These are phyloP conservation scores for Drosophila burlai DNA, from an alignment of 1,140 invertebrate genomes.

Conservation along the genomic window DNA sequence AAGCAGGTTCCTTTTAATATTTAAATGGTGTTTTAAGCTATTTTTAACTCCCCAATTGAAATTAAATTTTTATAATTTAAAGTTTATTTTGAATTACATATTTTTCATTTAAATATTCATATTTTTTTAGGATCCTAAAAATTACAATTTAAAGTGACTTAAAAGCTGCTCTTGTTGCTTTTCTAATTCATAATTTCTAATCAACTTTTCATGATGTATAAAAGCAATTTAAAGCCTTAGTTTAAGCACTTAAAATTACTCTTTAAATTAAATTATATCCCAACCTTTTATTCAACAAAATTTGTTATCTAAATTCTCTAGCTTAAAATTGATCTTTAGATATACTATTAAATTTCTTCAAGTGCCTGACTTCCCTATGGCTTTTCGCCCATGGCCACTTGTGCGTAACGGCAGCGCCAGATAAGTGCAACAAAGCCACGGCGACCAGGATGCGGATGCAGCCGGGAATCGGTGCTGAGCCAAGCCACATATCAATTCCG, in stretches of 20 bases:
- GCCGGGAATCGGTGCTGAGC: slow-evolving; percentile 27
- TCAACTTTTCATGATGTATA: background rate
- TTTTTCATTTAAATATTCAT: background rate
- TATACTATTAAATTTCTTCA: background rate
- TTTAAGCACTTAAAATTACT: background rate
- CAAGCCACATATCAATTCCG: slow-evolving; percentile 77
- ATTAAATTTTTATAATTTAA: background rate
- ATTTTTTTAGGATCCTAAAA: background rate
- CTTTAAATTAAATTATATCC: background rate
- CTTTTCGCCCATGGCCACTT: slow-evolving; percentile 46
- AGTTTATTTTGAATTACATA: background rate
- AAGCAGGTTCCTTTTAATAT: no score
- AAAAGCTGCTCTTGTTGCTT: background rate
- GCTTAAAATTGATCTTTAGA: background rate
- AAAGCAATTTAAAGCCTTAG: background rate
- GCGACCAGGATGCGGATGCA: slow-evolving; percentile 35
- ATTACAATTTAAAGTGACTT: background rate
- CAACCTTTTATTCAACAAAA: no score
- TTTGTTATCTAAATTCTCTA: background rate
- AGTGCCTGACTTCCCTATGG: slow-evolving; percentile 16
- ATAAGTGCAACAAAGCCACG: slow-evolving; percentile 75
- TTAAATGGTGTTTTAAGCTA: no score
- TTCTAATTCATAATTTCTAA: background rate
- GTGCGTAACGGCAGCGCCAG: slow-evolving; percentile 74
- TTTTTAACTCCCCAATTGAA: background rate